Evolutionary conservation across 1,140 invertebrate species (phyloP).

Genomic region (Psilanteris sp.): DNA sequence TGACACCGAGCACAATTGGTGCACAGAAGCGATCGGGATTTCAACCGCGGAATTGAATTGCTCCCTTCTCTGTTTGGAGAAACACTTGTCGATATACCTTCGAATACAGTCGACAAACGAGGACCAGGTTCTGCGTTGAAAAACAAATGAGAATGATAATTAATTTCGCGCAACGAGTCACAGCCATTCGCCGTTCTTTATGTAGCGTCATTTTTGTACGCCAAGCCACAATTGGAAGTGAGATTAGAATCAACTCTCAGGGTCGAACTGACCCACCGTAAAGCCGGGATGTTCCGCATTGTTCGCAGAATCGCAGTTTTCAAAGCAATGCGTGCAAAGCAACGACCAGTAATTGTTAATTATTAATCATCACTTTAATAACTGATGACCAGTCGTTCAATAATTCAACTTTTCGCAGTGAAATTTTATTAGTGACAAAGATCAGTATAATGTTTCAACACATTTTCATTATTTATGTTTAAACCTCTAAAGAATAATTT

Average conservation of each 20-base stretch:
- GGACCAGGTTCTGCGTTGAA: slow-evolving; percentile 79
- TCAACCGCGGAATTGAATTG: slow-evolving; percentile 83
- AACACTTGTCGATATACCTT: slow-evolving; percentile 81
- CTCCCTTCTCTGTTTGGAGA: slow-evolving; percentile 79
- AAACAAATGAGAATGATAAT: slow-evolving; percentile 29
- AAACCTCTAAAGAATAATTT: too few species aligned
- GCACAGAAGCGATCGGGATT: slow-evolving; percentile 81
- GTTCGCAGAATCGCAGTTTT: slow-evolving; percentile 41
- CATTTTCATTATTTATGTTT: too few species aligned
- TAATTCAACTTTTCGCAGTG: too few species aligned
- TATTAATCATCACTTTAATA: too few species aligned
- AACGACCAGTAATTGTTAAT: slow-evolving; percentile 7
- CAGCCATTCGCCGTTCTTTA: not conserved
- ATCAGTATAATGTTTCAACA: too few species aligned
- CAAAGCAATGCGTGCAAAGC: slow-evolving; percentile 14
- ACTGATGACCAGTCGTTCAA: too few species aligned
- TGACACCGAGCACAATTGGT: slow-evolving; percentile 82
- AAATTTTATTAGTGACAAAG: too few species aligned
- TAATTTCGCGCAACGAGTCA: slow-evolving; percentile 1
- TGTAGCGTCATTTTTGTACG: slow-evolving; percentile 10
- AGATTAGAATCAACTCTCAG: slow-evolving; percentile 53
- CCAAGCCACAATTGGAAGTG: slow-evolving; percentile 19
- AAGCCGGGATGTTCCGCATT: slow-evolving; percentile 62
- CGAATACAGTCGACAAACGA: slow-evolving; percentile 82
- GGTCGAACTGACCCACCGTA: slow-evolving; percentile 63